Conservation (phyloP, 2,888 invertebrate species). For the Parapristionchus giblindavisi region DNA sequence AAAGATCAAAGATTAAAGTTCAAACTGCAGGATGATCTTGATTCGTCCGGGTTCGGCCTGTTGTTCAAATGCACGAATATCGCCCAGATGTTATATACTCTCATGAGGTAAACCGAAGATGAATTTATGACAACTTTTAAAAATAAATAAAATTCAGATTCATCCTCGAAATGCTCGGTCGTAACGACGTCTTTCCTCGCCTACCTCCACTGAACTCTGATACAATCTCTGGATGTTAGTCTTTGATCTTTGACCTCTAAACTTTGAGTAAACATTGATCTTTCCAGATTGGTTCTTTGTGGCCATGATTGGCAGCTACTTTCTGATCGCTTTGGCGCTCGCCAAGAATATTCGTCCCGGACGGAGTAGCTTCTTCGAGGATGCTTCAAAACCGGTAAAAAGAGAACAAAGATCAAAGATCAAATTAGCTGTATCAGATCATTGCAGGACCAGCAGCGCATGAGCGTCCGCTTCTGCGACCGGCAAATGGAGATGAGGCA, state of each 20-base stretch:
- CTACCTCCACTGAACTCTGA: constrained; percentile 12
- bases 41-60: constrained; percentile 12
- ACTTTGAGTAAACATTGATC: not conserved
- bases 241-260: constrained; percentile 1
- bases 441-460: no score
- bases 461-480: no score
- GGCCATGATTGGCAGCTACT: constrained; percentile 22
- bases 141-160: constrained; percentile 1
- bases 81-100: constrained; percentile 21
- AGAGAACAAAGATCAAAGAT: no score
- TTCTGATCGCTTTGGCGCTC: not conserved
- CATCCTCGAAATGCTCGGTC: constrained; percentile 23
- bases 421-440: no score
- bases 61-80: constrained; percentile 34
- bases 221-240: constrained; percentile 24
- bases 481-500: no score
- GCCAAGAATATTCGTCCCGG: constrained; percentile 3
- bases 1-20: no score
- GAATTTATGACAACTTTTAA: not conserved
- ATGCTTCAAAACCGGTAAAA: no score
- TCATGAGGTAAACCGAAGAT: not conserved
- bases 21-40: constrained; percentile 10
- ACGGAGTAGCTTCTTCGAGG: constrained; percentile 15
- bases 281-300: constrained; percentile 35
- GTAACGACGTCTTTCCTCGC: constrained; percentile 11